Conservation (phyloP, 2,797 vertebrate genomes). For the Dendrocincla fuliginosa region DNA sequence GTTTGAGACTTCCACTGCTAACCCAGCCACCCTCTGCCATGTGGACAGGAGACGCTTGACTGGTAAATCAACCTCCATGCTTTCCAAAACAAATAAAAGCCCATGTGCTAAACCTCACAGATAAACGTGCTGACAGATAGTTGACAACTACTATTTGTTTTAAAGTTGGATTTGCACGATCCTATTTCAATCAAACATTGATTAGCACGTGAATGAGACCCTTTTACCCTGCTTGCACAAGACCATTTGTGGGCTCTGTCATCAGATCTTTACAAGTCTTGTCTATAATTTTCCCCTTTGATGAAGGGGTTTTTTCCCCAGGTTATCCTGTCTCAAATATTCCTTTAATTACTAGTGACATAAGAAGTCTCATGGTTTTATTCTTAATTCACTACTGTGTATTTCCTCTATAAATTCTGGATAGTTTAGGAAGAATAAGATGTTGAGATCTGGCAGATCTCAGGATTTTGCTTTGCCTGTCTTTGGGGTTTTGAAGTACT, state of each 20-base stretch:
- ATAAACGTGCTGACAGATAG: not conserved
- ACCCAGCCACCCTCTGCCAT: not conserved
- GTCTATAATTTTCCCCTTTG: not conserved
- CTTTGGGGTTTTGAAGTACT: not conserved
- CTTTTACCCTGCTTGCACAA: not conserved
- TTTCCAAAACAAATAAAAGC: not conserved
- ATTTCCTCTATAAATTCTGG: not conserved
- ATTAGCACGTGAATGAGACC: not conserved
- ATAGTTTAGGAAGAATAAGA: not conserved
- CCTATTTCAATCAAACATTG: not conserved
- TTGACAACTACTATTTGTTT: not conserved
- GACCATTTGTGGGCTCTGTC: not conserved
- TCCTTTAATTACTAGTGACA: not conserved
- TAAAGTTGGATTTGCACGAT: not conserved
- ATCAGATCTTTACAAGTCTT: not conserved
- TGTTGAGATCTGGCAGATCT: not conserved
- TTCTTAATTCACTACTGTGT: not conserved
- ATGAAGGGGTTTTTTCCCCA: fast-evolving
- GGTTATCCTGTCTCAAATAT: not conserved
- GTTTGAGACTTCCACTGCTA: not conserved
- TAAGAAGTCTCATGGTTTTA: not conserved
- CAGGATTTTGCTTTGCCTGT: not conserved
- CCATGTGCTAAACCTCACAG: not conserved
- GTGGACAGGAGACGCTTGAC: not conserved
- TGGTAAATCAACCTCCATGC: not conserved